phyloP scores from a whole-genome alignment of 2,888 invertebrate genomes.

The Myathropa florea region DNA sequence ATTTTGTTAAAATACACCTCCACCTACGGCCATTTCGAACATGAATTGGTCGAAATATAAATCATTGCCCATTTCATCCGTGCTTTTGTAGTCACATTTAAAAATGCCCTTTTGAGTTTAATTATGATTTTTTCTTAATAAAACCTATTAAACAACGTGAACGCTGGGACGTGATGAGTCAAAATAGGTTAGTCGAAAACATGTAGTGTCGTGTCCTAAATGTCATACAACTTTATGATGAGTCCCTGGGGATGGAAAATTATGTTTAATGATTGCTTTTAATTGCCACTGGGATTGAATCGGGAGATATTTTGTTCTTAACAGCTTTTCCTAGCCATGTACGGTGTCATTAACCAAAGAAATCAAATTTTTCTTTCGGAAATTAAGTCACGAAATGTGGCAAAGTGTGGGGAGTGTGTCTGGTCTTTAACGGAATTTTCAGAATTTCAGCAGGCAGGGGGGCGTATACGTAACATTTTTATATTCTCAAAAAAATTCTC shows the following conservation, averaged over 20 bases:
- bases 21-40: background rate
- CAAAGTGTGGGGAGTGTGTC: background rate
- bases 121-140: background rate
- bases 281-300: background rate
- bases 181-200: too few relatives aligned
- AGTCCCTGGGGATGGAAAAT: background rate
- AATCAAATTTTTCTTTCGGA: background rate
- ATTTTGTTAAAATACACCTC: background rate
- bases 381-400: background rate
- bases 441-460: background rate
- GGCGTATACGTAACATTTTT: background rate
- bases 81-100: background rate
- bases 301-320: background rate
- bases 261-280: background rate
- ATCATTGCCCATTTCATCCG: background rate
- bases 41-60: background rate
- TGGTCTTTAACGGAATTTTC: too few relatives aligned
- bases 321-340: background rate
- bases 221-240: background rate
- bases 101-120: background rate
- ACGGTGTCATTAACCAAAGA: background rate
- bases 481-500: too few relatives aligned
- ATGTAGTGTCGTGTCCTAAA: too few relatives aligned
- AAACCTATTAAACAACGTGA: background rate
- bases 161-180: background rate